Evolutionary conservation across 2,888 invertebrate species (phyloP).

Genomic region (Cenopis cana): DNA sequence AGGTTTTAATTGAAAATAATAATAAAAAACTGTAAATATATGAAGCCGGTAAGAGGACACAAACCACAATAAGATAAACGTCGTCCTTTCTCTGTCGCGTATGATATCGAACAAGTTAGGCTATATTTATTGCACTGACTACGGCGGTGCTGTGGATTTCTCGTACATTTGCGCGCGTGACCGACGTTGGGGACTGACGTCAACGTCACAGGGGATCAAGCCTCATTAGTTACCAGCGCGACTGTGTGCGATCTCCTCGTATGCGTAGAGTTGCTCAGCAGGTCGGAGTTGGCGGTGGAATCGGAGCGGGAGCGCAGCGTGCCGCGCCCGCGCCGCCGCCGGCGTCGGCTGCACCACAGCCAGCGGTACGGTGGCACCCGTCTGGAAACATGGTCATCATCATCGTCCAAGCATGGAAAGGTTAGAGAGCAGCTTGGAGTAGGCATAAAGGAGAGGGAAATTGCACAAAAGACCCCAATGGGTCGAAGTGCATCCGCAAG

Average conservation of each 20-base stretch:
- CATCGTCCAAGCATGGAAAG: too few relatives aligned
- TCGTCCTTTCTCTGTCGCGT: neutral
- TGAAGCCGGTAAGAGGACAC: neutral
- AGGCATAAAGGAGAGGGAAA: too few relatives aligned
- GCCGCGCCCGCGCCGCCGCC: constrained; percentile 66
- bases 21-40: too few relatives aligned
- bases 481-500: too few relatives aligned
- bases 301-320: constrained; percentile 78
- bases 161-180: too few relatives aligned
- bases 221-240: constrained; percentile 70
- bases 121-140: too few relatives aligned
- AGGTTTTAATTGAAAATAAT: neutral
- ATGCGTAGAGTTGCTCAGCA: constrained; percentile 79
- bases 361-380: constrained; percentile 89
- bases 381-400: constrained; percentile 65
- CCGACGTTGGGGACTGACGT: too few relatives aligned
- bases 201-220: too few relatives aligned
- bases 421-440: too few relatives aligned
- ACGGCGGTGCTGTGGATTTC: too few relatives aligned
- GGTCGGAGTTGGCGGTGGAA: constrained; percentile 82
- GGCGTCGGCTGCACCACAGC: constrained; percentile 80
- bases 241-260: constrained; percentile 74
- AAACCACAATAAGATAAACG: neutral
- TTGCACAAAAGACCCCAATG: too few relatives aligned
- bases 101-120: neutral